Evolutionary conservation across 2,888 invertebrate species (phyloP), one percentile per base, ranked within the genome.

Genomic region (Spilarctia lutea): DNA sequence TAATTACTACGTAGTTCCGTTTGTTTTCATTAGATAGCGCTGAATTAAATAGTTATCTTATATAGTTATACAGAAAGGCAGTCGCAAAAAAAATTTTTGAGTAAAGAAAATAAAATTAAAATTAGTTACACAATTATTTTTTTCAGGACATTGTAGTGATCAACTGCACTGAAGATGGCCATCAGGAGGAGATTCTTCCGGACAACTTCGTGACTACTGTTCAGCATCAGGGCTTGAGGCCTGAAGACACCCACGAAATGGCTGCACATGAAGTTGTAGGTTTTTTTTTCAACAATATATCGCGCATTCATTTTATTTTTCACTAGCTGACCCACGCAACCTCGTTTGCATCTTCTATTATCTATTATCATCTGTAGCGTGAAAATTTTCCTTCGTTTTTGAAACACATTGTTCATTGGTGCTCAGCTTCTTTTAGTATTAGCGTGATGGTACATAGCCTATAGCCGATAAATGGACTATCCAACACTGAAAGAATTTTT

Each of bases 71-170:
- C 1, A 3, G n/a, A 11, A 18, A 48, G 18, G 48, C 18, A 20
- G 42, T 42, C n/a, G n/a, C n/a, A n/a, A n/a, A n/a, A n/a, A n/a
- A n/a, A n/a, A n/a, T n/a, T n/a, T n/a, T n/a, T n/a, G n/a, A 35
- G 35, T 4, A 35, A 4, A 35, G 35, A 35, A 42, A 42, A 13
- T 42, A 10, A 7, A 42, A 13, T 11, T 27, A 27, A 27, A 24
- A 52, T 27, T 20, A 52, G 24, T 24, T 24, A 20, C 7, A 24
- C 24, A 0, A 24, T 56, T 52, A 24, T 16, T 24, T 13, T 10
- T 84, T 82, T 6, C 87, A 94, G 94, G 94, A 92, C n/a, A 86
- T 95, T 79, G 94, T 95, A 65, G 93, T 95, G 68, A 92, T 95
- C 65, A 93, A 91, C 82, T 94, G 92, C 83, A 82, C 82, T n/a